Percentiles rank a stretch among this genome's conserved stretches.
Evolutionary conservation across 2,113 vertebrate genomes (phyloP).

Genomic region (Gnathonemus longibarbis): DNA sequence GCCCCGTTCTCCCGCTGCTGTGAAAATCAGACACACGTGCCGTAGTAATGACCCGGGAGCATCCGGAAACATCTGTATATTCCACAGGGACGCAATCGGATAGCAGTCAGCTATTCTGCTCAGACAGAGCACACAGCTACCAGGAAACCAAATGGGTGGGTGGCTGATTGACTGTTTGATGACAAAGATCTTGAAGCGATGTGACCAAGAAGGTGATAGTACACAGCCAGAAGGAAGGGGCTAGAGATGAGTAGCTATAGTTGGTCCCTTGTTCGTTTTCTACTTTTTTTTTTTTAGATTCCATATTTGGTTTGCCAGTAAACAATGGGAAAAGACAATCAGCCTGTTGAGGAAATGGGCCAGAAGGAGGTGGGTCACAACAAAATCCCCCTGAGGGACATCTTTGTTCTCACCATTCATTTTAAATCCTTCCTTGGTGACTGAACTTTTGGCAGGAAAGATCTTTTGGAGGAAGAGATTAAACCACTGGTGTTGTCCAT

Average conservation of each 20-base stretch:
- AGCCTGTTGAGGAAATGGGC: slow-evolving; percentile 27
- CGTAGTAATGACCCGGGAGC: neutral
- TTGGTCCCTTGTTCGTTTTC: slow-evolving; percentile 17
- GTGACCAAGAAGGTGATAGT: neutral
- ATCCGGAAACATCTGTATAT: neutral
- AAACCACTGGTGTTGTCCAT: neutral
- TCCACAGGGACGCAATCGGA: neutral
- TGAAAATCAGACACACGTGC: neutral
- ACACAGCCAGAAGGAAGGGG: neutral
- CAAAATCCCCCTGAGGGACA: slow-evolving; percentile 24
- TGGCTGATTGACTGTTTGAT: neutral
- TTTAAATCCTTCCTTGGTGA: neutral
- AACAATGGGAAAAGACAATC: neutral
- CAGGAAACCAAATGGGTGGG: neutral
- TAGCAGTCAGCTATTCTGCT: neutral
- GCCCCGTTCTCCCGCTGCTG: no score
- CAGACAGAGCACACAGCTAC: neutral
- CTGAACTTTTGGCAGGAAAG: neutral
- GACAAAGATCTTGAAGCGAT: neutral
- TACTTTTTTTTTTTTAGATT: neutral
- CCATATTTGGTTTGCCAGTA: neutral
- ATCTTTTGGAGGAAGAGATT: neutral
- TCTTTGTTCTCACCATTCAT: slow-evolving; percentile 18
- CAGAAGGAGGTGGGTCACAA: slow-evolving; percentile 32
- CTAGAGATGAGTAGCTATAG: neutral